Evolutionary conservation across 92 coral and sea anemone genomes (phyloP), one percentile per base, ranked within the genome.

Genomic region (Blastomussa wellsi): DNA sequence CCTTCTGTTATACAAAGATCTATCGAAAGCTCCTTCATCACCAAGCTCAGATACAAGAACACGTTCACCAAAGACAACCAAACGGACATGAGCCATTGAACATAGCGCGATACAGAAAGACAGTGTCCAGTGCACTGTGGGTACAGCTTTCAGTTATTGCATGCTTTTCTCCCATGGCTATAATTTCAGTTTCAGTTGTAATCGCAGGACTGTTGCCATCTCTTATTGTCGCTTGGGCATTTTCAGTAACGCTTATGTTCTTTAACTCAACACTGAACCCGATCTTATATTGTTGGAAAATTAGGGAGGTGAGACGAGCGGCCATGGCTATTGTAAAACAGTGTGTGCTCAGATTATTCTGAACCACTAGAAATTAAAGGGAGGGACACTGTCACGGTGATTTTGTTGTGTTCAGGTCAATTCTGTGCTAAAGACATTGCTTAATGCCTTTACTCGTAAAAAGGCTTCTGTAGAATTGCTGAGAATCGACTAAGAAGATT

Each of bases 51-150:
- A 38, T 73, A 73, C 55, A 68, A 68, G 42, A 68, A 68, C 39
- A 73, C 42, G 26, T 77, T 77, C 41, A 31, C 29, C 80, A 32
- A 77, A 47, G 67, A 17, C 66, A 77, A 48, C 52, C 31, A 36
- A 77, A 29, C 39, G 22, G 67, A 44, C 33, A 74, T 28, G 53
- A 13, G 53, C 60, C 60, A 15, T 24, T 74, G 79, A 74, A 74
- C 79, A 55, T 77, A 32, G 47, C 67, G 42, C 80, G 64, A 55
- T 77, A 77, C 67, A 52, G 47, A 53, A 76, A 77, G 28, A 49
- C 80, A 28, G 80, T 77, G 28, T 77, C 67, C 42, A 55, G 39
- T 49, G 44, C 80, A 77, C 33, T 77, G 42, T 77, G 80, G 80
- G 28, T 48, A 31, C 80, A 77, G 28, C 10, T 77, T 7, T 48